A percentile compares a stretch with the other conserved stretches of the same genome.
Conservation (phyloP, 2,797 vertebrate species). For the Orestias chungarensis region DNA sequence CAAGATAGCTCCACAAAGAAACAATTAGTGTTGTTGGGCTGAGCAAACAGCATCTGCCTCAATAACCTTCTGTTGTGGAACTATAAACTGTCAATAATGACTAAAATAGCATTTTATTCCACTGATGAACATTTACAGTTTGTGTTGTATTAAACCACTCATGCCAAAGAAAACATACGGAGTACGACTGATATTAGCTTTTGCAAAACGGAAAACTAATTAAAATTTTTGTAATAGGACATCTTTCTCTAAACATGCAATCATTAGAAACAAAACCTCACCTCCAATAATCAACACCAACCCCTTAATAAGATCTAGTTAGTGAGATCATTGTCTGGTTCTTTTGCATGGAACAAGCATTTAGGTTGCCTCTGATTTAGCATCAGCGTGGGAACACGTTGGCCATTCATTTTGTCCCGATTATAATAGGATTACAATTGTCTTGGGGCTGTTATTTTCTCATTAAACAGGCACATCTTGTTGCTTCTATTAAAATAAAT, state of each 20-base stretch:
- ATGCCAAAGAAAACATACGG: no score
- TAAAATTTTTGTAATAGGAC: neutral
- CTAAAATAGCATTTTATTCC: neutral
- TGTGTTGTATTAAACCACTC: neutral
- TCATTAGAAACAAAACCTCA: neutral
- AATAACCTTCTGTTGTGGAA: no score
- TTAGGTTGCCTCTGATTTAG: neutral
- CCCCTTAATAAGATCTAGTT: neutral
- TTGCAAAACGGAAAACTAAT: no score
- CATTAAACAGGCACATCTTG: slow-evolving; percentile 2
- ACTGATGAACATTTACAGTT: neutral
- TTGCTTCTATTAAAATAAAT: neutral
- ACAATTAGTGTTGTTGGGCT: no score
- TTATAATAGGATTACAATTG: slow-evolving; percentile 2
- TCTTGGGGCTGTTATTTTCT: slow-evolving; percentile 5
- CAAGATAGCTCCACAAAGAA: no score
- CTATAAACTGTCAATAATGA: neutral
- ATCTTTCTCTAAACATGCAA: neutral
- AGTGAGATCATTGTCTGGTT: neutral
- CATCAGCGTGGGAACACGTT: neutral
- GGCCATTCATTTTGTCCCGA: neutral
- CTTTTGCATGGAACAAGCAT: neutral
- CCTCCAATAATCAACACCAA: neutral
- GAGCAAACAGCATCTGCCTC: no score
- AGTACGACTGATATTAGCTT: no score